phyloP scores from a whole-genome alignment of 2,113 vertebrate species.

The Amblyornis subalaris region DNA sequence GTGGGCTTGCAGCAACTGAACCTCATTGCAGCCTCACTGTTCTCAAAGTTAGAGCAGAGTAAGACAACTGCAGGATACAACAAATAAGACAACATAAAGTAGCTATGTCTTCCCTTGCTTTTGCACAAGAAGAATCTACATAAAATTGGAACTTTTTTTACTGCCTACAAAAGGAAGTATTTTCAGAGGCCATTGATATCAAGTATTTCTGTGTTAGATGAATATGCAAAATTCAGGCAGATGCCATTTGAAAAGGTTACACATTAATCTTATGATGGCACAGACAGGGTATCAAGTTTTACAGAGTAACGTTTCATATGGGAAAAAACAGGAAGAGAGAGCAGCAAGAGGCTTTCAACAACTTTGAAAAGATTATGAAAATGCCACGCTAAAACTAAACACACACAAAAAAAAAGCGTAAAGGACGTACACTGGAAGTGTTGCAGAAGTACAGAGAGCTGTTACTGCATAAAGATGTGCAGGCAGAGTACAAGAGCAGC shows the following conservation, averaged over 20 bases:
- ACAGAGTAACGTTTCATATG: not conserved
- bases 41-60: not conserved
- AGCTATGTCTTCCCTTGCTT: not conserved
- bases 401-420: no score
- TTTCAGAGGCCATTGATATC: not conserved
- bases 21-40: not conserved
- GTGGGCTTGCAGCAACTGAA: not conserved
- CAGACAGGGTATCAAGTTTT: not conserved
- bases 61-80: not conserved
- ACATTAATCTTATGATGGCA: not conserved
- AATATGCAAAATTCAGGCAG: not conserved
- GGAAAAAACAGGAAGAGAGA: not conserved
- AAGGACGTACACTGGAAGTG: not conserved
- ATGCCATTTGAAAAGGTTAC: slow-evolving; percentile 21
- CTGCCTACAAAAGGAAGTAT: not conserved
- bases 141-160: not conserved
- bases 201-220: not conserved
- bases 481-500: not conserved
- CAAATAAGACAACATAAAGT: not conserved
- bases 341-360: not conserved
- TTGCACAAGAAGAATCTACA: not conserved
- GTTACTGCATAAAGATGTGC: not conserved
- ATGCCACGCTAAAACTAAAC: not conserved
- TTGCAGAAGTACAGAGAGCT: not conserved
- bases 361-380: not conserved